phyloP scores from a whole-genome alignment of 2,888 invertebrate genomes.

The Lamellibrachia columna region DNA sequence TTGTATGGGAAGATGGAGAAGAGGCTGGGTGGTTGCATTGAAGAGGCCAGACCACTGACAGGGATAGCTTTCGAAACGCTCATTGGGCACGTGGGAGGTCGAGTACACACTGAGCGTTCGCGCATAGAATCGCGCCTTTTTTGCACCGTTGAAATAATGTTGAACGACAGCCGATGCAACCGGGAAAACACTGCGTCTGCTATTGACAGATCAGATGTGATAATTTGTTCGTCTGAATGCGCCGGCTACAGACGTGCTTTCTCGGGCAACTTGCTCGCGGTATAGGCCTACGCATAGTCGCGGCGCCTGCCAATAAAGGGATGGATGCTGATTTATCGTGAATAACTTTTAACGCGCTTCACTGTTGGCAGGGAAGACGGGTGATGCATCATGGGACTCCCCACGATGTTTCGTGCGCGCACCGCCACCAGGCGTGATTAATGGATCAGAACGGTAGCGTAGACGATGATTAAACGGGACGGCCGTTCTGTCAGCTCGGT shows the following conservation, averaged over 20 bases:
- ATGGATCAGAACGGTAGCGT: background rate
- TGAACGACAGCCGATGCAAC: background rate
- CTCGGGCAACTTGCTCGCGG: background rate
- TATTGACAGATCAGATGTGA: background rate
- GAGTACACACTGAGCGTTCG: background rate
- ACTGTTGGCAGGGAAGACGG: background rate
- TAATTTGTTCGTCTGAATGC: background rate
- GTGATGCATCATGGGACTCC: background rate
- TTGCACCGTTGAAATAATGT: background rate
- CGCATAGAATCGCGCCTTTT: background rate
- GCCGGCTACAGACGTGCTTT: background rate
- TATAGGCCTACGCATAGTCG: background rate
- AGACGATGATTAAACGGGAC: background rate
- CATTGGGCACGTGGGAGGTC: background rate
- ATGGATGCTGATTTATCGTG: background rate
- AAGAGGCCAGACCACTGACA: background rate
- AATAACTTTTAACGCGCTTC: background rate
- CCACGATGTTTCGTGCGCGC: conserved; percentile 4
- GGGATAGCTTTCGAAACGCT: background rate
- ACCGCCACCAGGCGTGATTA: background rate
- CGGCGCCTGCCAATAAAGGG: background rate
- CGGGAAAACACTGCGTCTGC: background rate
- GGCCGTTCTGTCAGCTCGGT: background rate
- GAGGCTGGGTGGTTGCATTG: background rate
- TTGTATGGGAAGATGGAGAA: too few relatives aligned